Evolutionary conservation across 1,140 invertebrate species (phyloP), one percentile per base, ranked within the genome.

Genomic region (Mactra quadrangularis): DNA sequence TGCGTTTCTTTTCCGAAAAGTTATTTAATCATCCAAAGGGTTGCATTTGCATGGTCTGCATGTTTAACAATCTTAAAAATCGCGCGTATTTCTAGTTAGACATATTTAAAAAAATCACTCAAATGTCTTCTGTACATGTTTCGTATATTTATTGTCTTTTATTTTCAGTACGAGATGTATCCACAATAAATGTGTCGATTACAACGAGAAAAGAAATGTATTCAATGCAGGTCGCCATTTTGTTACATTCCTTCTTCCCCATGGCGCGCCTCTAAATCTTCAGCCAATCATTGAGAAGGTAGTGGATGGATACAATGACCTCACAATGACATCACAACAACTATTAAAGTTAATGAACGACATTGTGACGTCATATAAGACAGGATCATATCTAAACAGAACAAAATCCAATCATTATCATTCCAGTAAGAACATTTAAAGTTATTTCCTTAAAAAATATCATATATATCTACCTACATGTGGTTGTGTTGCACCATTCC

Each of bases 171-270:
- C 89, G 9, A 17, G 41, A 1, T 94, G 93, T 87, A 35, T 87
- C 9, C 53, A 90, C 13, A 90, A 90, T 1, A 78, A 72, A 7
- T 94, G 94, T 85, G 29, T 83, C n/a, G 91, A 92, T 31, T 90
- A 91, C 81, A 94, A 94, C 86, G 93, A 94, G 83, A 91, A 91
- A 70, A 86, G 88, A 33, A 94, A 94, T 77, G 90, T 93, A n/a
- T 90, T 90, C 41, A 93, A 93, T 60, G 92, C 92, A 38, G 93
- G 92, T 0, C 86, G 91, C 31, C 93, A 94, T 87, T 94, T 94
- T 83, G 91, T 91, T 15, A 90, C 87, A 19, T 90, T 93, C 72
- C 89, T 94, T 3, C 89, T 94, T 3, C 93, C 93, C 0, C 90
- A 93, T 76, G 92, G 93, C 52, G 92, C 92, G 4, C 93, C 93